Conservation (phyloP, 2,797 vertebrate species). For the Nothura maculosa region DNA sequence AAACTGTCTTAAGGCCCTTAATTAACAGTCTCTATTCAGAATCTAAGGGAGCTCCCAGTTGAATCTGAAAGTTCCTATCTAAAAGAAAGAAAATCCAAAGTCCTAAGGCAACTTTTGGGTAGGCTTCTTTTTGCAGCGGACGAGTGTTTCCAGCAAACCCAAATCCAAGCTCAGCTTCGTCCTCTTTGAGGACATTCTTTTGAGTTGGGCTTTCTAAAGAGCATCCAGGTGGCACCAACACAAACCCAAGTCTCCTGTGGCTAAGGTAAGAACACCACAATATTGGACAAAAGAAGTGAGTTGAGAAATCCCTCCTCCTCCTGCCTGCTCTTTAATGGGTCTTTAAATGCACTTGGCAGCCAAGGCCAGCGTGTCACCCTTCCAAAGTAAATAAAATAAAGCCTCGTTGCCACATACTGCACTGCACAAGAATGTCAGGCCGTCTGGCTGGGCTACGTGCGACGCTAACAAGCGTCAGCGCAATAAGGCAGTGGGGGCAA, state of each 20-base stretch:
- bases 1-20: background rate
- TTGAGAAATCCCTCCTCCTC: background rate
- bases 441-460: background rate
- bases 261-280: background rate
- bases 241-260: background rate
- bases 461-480: conserved; percentile 10
- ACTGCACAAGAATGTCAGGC: conserved; percentile 34
- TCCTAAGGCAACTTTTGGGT: background rate
- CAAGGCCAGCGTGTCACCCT: background rate
- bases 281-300: background rate
- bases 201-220: background rate
- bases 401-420: background rate
- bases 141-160: background rate
- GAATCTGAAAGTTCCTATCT: background rate
- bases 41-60: background rate
- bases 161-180: background rate
- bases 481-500: background rate
- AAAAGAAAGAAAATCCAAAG: background rate
- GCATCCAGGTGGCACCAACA: background rate
- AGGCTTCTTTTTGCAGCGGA: background rate
- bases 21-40: conserved; percentile 7
- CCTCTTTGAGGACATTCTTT: background rate
- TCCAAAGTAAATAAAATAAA: conserved; percentile 66
- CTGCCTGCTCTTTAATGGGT: conserved; percentile 7
- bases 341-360: background rate